These are phyloP conservation scores for Petrolisthes cinctipes DNA, from an alignment of 2,888 invertebrate species.

Conservation along the genomic window DNA sequence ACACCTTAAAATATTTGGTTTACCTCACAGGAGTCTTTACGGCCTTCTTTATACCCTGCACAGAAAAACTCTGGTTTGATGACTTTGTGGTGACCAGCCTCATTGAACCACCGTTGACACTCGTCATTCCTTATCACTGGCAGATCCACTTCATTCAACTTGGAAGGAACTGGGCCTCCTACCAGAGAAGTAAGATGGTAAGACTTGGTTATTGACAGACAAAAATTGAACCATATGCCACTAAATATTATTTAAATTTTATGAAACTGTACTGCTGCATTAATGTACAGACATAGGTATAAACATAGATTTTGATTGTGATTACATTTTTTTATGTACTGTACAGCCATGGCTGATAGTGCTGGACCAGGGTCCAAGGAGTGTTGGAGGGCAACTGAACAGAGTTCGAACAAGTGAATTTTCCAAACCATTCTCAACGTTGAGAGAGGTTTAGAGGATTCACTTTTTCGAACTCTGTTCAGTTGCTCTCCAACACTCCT, in stretches of 20 bases:
- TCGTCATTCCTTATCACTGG: constrained; percentile 91
- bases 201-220: not conserved
- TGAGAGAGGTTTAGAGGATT: no score
- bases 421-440: no score
- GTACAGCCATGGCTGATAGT: no score
- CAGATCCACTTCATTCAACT: constrained; percentile 89
- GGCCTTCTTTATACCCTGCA: constrained; percentile 91
- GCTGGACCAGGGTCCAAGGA: no score
- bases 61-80: constrained; percentile 90
- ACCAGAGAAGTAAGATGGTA: constrained; percentile 35
- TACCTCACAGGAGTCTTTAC: constrained; percentile 93
- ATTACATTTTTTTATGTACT: no score
- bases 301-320: no score
- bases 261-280: not conserved
- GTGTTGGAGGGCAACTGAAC: no score
- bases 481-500: no score
- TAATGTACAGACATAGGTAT: not conserved
- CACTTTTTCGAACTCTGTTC: no score
- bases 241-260: not conserved
- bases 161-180: constrained; percentile 88
- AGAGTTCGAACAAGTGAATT: no score
- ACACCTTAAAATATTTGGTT: constrained; percentile 66
- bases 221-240: not conserved
- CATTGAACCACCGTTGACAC: constrained; percentile 94
- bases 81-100: constrained; percentile 88